These are phyloP conservation scores for Dromiciops gliroides DNA, from an alignment of 2,113 vertebrate species.

Conservation along the genomic window DNA sequence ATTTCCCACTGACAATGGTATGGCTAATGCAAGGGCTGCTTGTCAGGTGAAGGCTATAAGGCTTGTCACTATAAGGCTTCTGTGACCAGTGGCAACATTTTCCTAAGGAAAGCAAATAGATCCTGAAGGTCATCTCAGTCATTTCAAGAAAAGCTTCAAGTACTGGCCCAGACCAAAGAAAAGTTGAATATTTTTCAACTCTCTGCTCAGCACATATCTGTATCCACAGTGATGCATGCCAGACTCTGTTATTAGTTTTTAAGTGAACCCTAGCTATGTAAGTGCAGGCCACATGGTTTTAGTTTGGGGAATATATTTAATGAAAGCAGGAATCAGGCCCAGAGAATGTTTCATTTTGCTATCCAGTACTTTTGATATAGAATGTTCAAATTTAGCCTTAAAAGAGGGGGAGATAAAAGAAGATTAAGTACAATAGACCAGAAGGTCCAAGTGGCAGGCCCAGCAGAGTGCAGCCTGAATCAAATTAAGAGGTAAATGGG, in stretches of 20 bases:
- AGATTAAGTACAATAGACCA: not conserved
- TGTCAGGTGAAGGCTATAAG: slow-evolving; percentile 30
- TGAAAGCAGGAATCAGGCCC: not conserved
- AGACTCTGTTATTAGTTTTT: not conserved
- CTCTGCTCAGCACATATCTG: not conserved
- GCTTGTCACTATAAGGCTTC: not conserved
- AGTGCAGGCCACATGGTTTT: not conserved
- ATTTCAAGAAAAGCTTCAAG: slow-evolving; percentile 36
- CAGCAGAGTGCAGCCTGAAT: not conserved
- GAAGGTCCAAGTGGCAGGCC: not conserved
- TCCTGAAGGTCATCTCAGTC: not conserved
- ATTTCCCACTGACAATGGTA: not conserved
- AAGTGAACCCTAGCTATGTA: not conserved
- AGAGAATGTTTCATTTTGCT: not conserved
- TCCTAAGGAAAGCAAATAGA: not conserved
- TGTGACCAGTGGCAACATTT: not conserved
- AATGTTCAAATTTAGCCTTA: slow-evolving; percentile 3
- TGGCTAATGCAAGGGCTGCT: not conserved
- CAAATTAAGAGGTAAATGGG: not conserved
- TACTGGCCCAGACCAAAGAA: slow-evolving; percentile 9
- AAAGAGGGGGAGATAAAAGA: slow-evolving; percentile 9
- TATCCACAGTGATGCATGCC: not conserved
- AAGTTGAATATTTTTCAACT: not conserved
- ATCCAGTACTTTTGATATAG: not conserved
- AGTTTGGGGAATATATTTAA: slow-evolving; percentile 2